phyloP scores from a whole-genome alignment of 2,113 vertebrate species.

The Anarhynchus alexandrinus region DNA sequence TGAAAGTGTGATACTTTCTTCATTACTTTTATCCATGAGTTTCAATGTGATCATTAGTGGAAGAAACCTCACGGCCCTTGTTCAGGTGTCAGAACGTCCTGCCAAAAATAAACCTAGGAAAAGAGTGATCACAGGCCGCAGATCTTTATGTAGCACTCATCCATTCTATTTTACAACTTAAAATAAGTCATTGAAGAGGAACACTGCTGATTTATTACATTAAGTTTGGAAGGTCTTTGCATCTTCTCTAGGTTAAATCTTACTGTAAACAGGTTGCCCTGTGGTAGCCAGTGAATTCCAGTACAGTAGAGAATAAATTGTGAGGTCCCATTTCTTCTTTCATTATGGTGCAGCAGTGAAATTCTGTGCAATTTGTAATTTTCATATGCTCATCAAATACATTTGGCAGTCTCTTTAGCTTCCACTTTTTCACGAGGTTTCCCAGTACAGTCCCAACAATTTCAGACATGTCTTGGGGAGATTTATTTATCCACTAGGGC shows the following conservation, averaged over 20 bases:
- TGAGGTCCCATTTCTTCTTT: neutral
- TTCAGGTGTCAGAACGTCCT: neutral
- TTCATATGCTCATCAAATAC: neutral
- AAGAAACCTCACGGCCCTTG: neutral
- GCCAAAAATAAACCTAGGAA: neutral
- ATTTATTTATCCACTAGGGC: neutral
- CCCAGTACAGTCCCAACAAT: neutral
- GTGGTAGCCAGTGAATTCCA: neutral
- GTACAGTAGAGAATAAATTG: neutral
- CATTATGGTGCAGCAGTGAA: neutral
- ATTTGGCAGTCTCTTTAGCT: neutral
- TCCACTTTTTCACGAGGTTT: neutral
- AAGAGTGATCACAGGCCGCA: neutral
- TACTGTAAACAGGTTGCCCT: neutral
- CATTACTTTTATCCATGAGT: neutral
- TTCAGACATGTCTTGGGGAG: neutral
- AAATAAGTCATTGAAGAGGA: neutral
- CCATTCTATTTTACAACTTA: neutral
- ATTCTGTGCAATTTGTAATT: neutral
- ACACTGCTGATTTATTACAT: neutral
- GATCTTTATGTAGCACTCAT: neutral
- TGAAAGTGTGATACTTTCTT: neutral
- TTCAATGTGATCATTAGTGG: neutral
- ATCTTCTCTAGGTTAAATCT: neutral
- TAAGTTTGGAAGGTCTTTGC: neutral